Evolutionary conservation across 2,888 invertebrate species (phyloP), one percentile per base, ranked within the genome.

Genomic region (Mimas tiliae): DNA sequence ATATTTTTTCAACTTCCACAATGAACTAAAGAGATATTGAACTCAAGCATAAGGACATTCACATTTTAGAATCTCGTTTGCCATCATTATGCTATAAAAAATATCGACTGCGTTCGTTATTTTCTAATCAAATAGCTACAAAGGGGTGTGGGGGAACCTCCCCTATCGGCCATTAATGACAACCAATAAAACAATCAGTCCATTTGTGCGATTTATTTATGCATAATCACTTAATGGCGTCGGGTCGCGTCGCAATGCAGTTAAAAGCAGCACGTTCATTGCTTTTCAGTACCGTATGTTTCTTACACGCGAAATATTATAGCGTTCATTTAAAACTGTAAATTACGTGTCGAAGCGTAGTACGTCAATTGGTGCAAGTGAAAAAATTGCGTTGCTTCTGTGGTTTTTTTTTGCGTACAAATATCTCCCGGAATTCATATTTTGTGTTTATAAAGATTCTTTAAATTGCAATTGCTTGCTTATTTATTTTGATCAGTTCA

Each of bases 221-320:
- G 16, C 48, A 27, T 4, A 27, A 3, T 27, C 27, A 27, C 4
- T 27, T 27, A n/a, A n/a, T n/a, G n/a, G n/a, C n/a, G n/a, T n/a
- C n/a, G n/a, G n/a, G n/a, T n/a, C n/a, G n/a, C n/a, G n/a, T 48
- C 48, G 48, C 48, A 48, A 16, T 48, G 48, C 48, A 48, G 48
- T 16, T 48, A 16, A 16, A 16, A 14, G 48, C 7, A 6, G 47
- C n/a, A 0, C 1, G n/a, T 48, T n/a, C 4, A 14, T 14, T n/a
- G 38, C 8, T 9, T 38, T 38, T 16, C n/a, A 48, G 48, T 16
- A 6, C n/a, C n/a, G 48, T 48, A 14, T 6, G 48, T 12, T 47
- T 47, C 14, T 16, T 48, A 16, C n/a, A 48, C 48, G 16, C 48
- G 48, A 48, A n/a, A 48, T 47, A 47, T 14, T 4, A 4, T 48